Percentiles rank a stretch among this genome's conserved stretches.
Conservation (phyloP, 2,888 invertebrate genomes). For the Junonia oenone region DNA sequence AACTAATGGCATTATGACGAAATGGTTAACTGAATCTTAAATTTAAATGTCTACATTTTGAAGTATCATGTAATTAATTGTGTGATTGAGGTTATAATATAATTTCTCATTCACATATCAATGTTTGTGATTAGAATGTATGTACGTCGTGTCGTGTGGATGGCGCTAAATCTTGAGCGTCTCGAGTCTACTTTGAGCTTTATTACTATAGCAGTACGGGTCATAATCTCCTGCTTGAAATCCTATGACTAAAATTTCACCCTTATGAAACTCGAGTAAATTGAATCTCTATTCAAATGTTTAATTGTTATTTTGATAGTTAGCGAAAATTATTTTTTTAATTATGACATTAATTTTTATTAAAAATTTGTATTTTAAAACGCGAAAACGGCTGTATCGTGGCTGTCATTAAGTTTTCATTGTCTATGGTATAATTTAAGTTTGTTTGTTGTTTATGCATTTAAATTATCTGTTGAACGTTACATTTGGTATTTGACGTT, state of each 20-base stretch:
- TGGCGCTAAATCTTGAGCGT: constrained; percentile 39
- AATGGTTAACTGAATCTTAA: constrained; percentile 19
- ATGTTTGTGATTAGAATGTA: constrained; percentile 51
- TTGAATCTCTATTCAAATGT: constrained; percentile 20
- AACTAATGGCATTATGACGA: constrained; percentile 27
- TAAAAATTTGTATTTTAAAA: neutral
- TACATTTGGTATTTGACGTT: constrained; percentile 24
- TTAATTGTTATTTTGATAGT: constrained; percentile 4
- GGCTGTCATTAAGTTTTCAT: constrained; percentile 33
- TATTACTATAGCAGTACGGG: constrained; percentile 6
- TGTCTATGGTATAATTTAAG: constrained; percentile 45
- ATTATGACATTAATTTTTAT: constrained; percentile 3
- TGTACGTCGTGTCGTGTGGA: constrained; percentile 69
- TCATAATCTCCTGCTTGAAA: neutral
- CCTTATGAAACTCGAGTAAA: neutral
- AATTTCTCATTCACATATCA: constrained; percentile 69
- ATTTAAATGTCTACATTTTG: constrained; percentile 7
- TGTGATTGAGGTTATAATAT: constrained; percentile 32
- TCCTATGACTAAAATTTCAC: neutral
- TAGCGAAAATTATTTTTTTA: constrained; percentile 5
- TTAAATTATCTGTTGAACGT: constrained; percentile 35
- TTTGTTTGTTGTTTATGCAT: constrained; percentile 58
- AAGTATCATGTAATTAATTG: constrained; percentile 16
- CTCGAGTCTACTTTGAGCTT: constrained; percentile 23
- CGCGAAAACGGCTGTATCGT: constrained; percentile 21